Conservation (phyloP, 1,140 invertebrate species). For the Cotesia vestalis region DNA sequence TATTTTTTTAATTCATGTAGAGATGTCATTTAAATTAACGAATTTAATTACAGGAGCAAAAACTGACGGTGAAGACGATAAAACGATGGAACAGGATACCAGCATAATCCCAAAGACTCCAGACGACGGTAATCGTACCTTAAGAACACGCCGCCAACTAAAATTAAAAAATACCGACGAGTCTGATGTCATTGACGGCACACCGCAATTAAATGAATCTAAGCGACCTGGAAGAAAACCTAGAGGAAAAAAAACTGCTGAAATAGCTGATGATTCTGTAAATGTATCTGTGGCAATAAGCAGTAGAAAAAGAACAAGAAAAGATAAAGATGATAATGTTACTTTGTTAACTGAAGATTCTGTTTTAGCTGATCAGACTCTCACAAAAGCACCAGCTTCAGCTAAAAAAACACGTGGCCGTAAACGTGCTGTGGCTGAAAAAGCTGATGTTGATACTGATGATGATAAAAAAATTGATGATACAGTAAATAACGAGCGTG, state of each 20-base stretch:
- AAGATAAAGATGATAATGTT: slow-evolving; percentile 7
- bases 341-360: not conserved
- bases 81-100: slow-evolving; percentile 5
- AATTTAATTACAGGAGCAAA: slow-evolving; percentile 26
- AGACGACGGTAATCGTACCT: slow-evolving; percentile 2
- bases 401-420: slow-evolving; percentile 12
- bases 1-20: no score
- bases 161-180: slow-evolving; percentile 23
- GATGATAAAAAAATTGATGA: slow-evolving; percentile 17
- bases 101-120: slow-evolving; percentile 8
- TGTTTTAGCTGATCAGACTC: not conserved
- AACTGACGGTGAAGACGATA: slow-evolving; percentile 14
- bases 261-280: not conserved
- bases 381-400: not conserved
- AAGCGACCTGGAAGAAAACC: slow-evolving; percentile 4
- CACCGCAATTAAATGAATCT: slow-evolving; percentile 17
- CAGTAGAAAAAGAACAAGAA: slow-evolving; percentile 18
- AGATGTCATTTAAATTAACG: no score
- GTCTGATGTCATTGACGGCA: slow-evolving; percentile 23
- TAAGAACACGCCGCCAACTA: slow-evolving; percentile 29
- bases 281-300: not conserved
- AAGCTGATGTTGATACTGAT: slow-evolving; percentile 18
- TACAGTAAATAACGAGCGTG: not conserved
- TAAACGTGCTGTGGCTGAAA: slow-evolving; percentile 14
- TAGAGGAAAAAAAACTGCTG: slow-evolving; percentile 16